Conservation (phyloP, 2,113 vertebrate genomes). For the Pangasianodon gigas region DNA sequence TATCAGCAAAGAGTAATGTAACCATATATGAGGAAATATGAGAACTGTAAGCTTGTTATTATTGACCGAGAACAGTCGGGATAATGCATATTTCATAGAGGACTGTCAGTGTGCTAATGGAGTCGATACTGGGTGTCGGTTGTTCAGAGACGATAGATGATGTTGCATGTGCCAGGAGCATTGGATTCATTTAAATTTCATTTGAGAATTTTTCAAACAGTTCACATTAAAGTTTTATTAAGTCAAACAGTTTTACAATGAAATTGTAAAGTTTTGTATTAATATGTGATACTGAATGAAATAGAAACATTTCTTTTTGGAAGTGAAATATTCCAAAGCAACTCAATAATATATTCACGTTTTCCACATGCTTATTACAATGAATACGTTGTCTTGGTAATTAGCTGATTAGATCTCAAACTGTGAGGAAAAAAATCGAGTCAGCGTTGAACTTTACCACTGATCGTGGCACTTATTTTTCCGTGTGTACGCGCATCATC, state of each 20-base stretch:
- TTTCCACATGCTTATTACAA: background rate
- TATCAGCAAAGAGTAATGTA: background rate
- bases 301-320: background rate
- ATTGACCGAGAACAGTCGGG: background rate
- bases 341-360: background rate
- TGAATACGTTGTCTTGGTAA: background rate
- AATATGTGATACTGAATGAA: background rate
- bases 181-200: background rate
- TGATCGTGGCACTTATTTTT: constrained; percentile 39
- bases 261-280: background rate
- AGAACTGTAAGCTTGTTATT: background rate
- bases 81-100: background rate
- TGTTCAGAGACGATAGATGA: background rate
- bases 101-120: background rate
- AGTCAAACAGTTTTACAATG: background rate
- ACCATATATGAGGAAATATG: background rate
- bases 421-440: background rate
- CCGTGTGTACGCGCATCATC: constrained; percentile 13
- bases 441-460: background rate
- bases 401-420: background rate
- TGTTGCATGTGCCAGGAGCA: background rate
- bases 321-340: background rate
- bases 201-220: background rate
- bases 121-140: background rate
- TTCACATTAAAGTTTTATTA: background rate